Evolutionary conservation across 2,888 invertebrate species (phyloP), one percentile per base, ranked within the genome.

Genomic region (Trachelus troglodyta): DNA sequence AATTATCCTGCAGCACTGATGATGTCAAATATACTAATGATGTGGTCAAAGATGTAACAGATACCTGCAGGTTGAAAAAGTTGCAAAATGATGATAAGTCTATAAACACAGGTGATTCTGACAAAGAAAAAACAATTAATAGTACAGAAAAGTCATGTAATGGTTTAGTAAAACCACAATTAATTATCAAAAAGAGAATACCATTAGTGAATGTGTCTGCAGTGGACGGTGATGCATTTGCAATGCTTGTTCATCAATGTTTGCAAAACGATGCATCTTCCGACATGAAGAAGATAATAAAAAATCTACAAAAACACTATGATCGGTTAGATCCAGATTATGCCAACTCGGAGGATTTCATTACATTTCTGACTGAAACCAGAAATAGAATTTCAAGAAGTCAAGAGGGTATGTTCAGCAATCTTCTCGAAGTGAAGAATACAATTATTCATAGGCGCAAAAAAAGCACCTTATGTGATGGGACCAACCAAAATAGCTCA

Each of bases 211-310:
- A 79, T 12, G 82, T 87, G 30, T 82, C 81, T 4, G 79, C 81
- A 11, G 35, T 74, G 3, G 75, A 76, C 30, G 84, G 88, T 35
- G 86, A 90, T 37, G 75, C 84, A 15, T 90, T 91, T 80, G 79
- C 85, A 1, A 85, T 85, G 77, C 90, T 91, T 76, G 76, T 90
- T 1, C 82, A 88, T 76, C 80, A 85, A 4, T 91, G 91, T 69
- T 34, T 84, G 12, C 81, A 85, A 76, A 86, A 82, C 31, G 87
- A 88, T 77, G 80, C 82, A 3, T 79, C 81, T 4, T 56, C 76
- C 0, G 86, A 84, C 11, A 90, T 89, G 87, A 78, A 84, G 34
- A 81, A 80, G 76, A 86, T 90, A 34, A 81, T 89, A 9, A 79
- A 80, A 3, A 91, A 87, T 68, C 77, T 91, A 4, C 85, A 87